A percentile compares a stretch with the other conserved stretches of the same genome.
Evolutionary conservation across 2,797 vertebrate species (phyloP).

Genomic region (Valencia hispanica): DNA sequence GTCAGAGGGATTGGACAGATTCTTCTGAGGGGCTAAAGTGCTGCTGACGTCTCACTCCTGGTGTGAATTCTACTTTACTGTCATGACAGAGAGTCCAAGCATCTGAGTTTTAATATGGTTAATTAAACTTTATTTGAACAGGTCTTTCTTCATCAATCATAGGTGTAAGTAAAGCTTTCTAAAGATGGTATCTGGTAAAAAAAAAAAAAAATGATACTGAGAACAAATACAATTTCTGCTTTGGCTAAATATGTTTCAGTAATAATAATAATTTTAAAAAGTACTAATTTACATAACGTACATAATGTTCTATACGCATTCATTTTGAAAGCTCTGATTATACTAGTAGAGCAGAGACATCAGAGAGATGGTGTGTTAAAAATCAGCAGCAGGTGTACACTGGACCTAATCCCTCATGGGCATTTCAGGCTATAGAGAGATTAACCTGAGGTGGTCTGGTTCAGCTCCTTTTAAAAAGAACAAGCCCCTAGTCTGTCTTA

Average conservation of each 20-base stretch:
- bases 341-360: slow-evolving; percentile 37
- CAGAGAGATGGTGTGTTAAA: slow-evolving; percentile 57
- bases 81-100: slow-evolving; percentile 24
- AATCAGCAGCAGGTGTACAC: slow-evolving; percentile 72
- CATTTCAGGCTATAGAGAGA: slow-evolving; percentile 72
- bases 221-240: neutral
- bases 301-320: slow-evolving; percentile 29
- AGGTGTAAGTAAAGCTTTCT: neutral
- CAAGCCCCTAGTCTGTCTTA: slow-evolving; percentile 49
- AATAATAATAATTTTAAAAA: neutral
- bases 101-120: slow-evolving; percentile 27
- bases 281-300: neutral
- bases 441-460: slow-evolving; percentile 81
- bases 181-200: neutral
- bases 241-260: neutral
- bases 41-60: slow-evolving; percentile 19
- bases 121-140: neutral
- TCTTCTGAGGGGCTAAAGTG: slow-evolving; percentile 11
- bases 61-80: slow-evolving; percentile 32
- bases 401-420: slow-evolving; percentile 71
- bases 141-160: neutral
- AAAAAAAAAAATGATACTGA: neutral
- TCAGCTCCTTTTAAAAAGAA: slow-evolving; percentile 50
- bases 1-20: slow-evolving; percentile 3
- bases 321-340: slow-evolving; percentile 46